Evolutionary conservation across 2,113 vertebrate genomes (phyloP), one percentile per base, ranked within the genome.

Genomic region (Chunga burmeisteri): DNA sequence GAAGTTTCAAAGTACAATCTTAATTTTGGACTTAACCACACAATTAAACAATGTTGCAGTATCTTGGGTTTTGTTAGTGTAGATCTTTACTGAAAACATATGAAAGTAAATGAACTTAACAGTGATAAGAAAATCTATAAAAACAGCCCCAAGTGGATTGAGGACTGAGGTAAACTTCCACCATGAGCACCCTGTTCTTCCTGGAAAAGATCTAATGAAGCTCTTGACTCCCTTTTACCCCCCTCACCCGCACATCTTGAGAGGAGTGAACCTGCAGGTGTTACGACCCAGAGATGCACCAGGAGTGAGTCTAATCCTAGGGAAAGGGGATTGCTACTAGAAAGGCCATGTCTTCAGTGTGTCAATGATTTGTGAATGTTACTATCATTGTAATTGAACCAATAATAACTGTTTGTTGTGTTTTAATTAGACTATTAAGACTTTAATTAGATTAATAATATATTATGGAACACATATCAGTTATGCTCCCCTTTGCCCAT

Each of bases 221-320:
- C 23, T 91, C 42, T 46, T 71, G 30, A n/a, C 6, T 52, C 8
- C 11, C 55, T 10, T 40, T 66, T 62, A 73, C 5, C 13, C 73
- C 32, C 8, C 14, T 68, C 13, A 47, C 6, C 2, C 4, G 11
- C 9, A 2, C 29, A 8, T 4, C 59, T n/a, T 55, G 11, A 3
- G 10, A 86, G 10, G 49, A 52, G 30, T 55, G 16, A 86, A 81
- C 7, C 9, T 81, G 22, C n/a, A 68, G 19, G 3, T 46, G 3
- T 18, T 53, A n/a, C 0, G 1, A 21, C n/a, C 49, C 16, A 42
- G 52, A 72, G 6, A 2, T 40, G 8, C 22, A 11, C 2, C 4
- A 50, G 8, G 12, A 55, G 20, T 10, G 12, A 94, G 5, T 5
- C 6, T 56, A 56, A 56, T 47, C 14, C 18, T 26, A 63, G 38